Evolutionary conservation across 2,113 vertebrate genomes (phyloP).

Genomic region (Osmerus eperlanus): DNA sequence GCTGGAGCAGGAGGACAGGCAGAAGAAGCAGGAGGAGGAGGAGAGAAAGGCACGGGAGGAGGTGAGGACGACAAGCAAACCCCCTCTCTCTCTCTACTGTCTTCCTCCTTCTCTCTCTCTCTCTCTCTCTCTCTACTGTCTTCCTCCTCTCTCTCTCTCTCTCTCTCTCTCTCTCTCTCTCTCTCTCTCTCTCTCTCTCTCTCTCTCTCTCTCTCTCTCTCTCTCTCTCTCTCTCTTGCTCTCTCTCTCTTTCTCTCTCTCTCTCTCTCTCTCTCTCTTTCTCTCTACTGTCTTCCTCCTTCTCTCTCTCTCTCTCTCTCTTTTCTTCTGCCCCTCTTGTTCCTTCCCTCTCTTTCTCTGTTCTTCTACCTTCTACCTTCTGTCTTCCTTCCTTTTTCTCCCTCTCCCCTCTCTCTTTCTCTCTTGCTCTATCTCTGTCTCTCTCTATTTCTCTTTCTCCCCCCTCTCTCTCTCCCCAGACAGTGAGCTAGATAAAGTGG

Average conservation of each 20-base stretch:
- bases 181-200: neutral
- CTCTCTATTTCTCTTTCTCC: neutral
- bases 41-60: conserved; percentile 87
- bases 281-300: neutral
- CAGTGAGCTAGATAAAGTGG: conserved; percentile 20
- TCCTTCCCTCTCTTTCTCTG: neutral
- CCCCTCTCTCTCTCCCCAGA: neutral
- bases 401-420: neutral
- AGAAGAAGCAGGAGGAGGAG: conserved; percentile 84
- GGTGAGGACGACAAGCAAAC: conserved; percentile 56
- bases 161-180: neutral
- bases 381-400: neutral
- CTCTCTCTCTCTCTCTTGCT: neutral
- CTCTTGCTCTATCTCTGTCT: neutral
- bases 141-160: neutral
- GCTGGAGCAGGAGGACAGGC: conserved; percentile 90
- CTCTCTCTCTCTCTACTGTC: neutral
- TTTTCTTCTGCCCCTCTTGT: neutral
- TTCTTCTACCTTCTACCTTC: neutral
- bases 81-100: neutral
- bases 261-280: neutral
- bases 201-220: neutral
- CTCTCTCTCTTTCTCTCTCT: neutral
- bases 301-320: neutral
- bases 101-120: neutral